phyloP scores from a whole-genome alignment of 1,140 invertebrate species.

The Hylyphantes graminicola region DNA sequence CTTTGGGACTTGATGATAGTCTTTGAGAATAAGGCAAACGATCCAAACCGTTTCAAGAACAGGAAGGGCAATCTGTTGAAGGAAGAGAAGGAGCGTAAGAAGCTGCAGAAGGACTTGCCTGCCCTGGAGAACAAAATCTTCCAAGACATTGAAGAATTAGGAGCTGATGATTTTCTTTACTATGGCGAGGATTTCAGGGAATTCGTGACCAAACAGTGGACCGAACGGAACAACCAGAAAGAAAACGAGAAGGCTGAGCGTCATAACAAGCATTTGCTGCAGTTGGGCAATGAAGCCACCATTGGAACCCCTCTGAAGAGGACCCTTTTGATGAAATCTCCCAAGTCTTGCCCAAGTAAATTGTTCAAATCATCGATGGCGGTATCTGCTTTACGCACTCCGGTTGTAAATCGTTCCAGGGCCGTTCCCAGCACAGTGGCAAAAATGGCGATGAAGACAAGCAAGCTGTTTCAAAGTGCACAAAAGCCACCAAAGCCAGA shows the following conservation, averaged over 20 bases:
- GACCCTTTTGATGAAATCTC: too few species aligned
- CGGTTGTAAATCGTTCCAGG: not conserved
- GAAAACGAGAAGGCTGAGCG: slow-evolving; percentile 67
- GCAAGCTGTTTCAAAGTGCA: not conserved
- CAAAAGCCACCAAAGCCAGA: not conserved
- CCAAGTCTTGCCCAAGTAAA: too few species aligned
- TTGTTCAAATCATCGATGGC: not conserved
- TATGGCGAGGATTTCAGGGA: slow-evolving; percentile 65
- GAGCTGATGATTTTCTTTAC: slow-evolving; percentile 66
- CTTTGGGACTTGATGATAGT: slow-evolving; percentile 78
- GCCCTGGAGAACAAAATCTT: slow-evolving; percentile 69
- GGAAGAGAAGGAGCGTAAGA: slow-evolving; percentile 86
- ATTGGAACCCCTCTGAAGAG: too few species aligned
- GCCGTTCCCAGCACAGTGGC: not conserved
- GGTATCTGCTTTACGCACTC: slow-evolving; percentile 26
- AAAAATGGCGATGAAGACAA: not conserved
- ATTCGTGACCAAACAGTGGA: slow-evolving; percentile 68
- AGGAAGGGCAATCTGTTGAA: slow-evolving; percentile 82
- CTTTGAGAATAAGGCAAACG: slow-evolving; percentile 76
- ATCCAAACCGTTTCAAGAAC: slow-evolving; percentile 84
- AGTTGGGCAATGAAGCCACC: too few species aligned
- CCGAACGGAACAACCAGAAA: slow-evolving; percentile 66
- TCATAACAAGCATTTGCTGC: too few species aligned
- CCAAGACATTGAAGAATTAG: slow-evolving; percentile 66
- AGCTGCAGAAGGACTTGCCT: slow-evolving; percentile 73